Evolutionary conservation across 2,113 vertebrate species (phyloP).

Genomic region (Pseudonaja textilis): DNA sequence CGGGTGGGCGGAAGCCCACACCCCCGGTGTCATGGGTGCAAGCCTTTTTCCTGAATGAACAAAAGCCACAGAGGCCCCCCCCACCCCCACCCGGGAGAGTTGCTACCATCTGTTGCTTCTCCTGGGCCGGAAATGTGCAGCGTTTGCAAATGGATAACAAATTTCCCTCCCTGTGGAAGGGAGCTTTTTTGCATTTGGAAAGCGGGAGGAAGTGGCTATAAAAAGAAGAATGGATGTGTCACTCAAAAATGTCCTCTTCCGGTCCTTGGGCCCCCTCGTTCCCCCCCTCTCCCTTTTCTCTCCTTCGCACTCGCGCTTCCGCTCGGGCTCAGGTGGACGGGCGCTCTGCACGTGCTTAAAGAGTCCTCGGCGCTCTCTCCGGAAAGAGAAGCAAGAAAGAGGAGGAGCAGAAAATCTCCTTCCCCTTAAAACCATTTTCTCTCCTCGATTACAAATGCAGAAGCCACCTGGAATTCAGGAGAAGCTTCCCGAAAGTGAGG

Average conservation of each 20-base stretch:
- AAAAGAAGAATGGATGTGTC: slow-evolving; percentile 9
- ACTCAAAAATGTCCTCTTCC: background rate
- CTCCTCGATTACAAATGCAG: background rate
- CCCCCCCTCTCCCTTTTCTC: background rate
- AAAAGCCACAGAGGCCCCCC: background rate
- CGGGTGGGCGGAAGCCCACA: background rate
- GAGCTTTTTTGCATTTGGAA: background rate
- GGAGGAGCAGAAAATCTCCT: background rate
- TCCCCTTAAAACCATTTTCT: background rate
- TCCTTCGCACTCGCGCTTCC: background rate
- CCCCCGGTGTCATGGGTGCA: background rate
- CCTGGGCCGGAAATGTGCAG: background rate
- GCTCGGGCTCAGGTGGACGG: no score
- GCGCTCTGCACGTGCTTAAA: background rate
- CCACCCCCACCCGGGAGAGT: no score
- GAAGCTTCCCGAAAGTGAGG: no score
- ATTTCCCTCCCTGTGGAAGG: background rate
- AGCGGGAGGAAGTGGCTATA: slow-evolving; percentile 17
- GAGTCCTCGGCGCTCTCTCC: no score
- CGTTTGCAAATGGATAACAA: background rate
- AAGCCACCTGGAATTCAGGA: no score
- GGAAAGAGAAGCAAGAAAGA: background rate
- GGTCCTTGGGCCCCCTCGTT: no score
- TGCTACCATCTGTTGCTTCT: background rate
- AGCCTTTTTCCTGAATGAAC: background rate